Evolutionary conservation across 2,113 vertebrate species (phyloP).

Genomic region (Tragulus kanchil): DNA sequence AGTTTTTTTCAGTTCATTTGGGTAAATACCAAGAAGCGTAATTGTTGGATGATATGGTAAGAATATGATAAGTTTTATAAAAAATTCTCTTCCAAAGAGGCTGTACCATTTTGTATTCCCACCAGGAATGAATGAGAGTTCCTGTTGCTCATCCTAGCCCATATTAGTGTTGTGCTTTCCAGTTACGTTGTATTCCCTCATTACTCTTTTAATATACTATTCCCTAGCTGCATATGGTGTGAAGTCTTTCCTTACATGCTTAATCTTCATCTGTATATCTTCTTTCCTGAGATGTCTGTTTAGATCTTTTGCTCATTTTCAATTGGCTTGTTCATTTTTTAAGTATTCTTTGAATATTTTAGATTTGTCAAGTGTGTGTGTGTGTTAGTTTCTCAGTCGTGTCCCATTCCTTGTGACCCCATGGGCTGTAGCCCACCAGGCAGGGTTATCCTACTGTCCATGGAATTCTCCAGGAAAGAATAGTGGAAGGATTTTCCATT

Average conservation of each 20-base stretch:
- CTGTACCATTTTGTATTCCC: neutral
- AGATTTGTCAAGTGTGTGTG: neutral
- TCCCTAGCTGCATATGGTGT: neutral
- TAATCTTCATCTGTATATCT: neutral
- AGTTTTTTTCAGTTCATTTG: neutral
- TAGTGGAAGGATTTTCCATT: no score
- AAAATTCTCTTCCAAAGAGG: neutral
- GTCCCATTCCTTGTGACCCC: no score
- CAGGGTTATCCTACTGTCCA: no score
- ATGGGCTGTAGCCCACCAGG: no score
- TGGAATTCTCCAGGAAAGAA: no score
- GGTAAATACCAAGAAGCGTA: neutral
- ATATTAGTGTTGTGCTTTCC: neutral
- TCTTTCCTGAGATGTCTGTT: neutral
- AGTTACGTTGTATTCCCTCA: neutral
- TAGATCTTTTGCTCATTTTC: neutral
- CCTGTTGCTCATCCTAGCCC: neutral
- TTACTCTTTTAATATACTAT: neutral
- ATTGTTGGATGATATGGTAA: fast-evolving
- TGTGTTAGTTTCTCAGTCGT: no score
- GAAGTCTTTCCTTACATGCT: neutral
- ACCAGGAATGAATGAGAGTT: neutral
- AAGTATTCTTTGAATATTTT: neutral
- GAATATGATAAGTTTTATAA: neutral
- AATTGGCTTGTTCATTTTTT: neutral